Conservation (phyloP, 2,797 vertebrate genomes). For the Enteromius viviparus region DNA sequence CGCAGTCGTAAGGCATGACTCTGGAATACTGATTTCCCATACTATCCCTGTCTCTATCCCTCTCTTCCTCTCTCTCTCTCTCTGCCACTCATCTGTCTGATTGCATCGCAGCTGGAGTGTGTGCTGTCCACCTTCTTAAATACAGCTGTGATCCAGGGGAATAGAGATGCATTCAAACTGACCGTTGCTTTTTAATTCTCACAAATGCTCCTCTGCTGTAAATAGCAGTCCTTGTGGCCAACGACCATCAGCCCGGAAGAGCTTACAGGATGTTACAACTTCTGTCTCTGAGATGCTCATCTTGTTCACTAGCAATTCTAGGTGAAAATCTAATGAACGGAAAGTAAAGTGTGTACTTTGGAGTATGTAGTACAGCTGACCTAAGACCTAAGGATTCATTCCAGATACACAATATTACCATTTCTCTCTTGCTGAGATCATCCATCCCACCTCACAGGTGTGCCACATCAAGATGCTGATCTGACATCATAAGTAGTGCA, state of each 20-base stretch:
- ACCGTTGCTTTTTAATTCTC: background rate
- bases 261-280: background rate
- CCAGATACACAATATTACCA: too few species aligned
- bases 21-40: constrained; percentile 49
- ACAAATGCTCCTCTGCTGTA: background rate
- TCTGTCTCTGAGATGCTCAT: background rate
- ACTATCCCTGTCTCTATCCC: constrained; percentile 25
- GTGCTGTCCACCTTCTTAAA: constrained; percentile 36
- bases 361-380: background rate
- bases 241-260: background rate
- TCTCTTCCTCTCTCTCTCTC: constrained; percentile 10
- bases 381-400: too few species aligned
- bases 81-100: constrained; percentile 28
- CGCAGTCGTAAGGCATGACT: constrained; percentile 43
- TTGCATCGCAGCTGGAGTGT: constrained; percentile 28
- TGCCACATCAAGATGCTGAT: too few species aligned
- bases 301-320: background rate
- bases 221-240: background rate
- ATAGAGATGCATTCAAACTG: constrained; percentile 34
- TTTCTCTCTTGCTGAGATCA: too few species aligned
- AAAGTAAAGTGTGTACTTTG: background rate
- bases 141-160: constrained; percentile 36
- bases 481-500: too few species aligned
- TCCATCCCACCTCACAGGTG: too few species aligned
- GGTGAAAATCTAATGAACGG: background rate